Evolutionary conservation across 2,888 invertebrate genomes (phyloP).

Genomic region (Phanerotoma sp.): DNA sequence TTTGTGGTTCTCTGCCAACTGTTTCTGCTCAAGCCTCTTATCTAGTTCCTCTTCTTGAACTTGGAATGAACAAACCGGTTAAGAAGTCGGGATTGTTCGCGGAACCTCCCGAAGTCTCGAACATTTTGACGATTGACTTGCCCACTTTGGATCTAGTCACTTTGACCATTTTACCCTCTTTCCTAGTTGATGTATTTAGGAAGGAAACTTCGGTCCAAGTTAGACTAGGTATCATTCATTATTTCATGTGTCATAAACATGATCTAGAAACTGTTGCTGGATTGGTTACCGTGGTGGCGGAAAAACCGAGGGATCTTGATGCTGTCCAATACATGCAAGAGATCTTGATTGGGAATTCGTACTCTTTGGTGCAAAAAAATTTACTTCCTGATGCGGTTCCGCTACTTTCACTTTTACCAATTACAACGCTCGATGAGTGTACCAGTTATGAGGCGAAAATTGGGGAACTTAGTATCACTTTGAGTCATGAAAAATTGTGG

Average conservation of each 20-base stretch:
- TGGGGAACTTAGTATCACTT: slow-evolving; percentile 63
- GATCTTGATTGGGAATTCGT: slow-evolving; percentile 75
- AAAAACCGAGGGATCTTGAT: slow-evolving; percentile 65
- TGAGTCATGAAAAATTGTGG: slow-evolving; percentile 76
- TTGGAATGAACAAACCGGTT: slow-evolving; percentile 38
- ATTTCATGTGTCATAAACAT: slow-evolving; percentile 75
- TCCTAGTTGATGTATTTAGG: slow-evolving; percentile 70
- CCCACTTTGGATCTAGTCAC: slow-evolving; percentile 74
- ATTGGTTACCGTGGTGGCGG: slow-evolving; percentile 66
- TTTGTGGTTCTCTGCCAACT: slow-evolving; percentile 64
- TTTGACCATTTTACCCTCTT: slow-evolving; percentile 66
- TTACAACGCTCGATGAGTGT: slow-evolving; percentile 66
- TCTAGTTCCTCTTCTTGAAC: slow-evolving; percentile 68
- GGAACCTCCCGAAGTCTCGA: slow-evolving; percentile 27
- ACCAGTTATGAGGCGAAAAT: slow-evolving; percentile 67
- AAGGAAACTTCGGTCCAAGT: slow-evolving; percentile 69
- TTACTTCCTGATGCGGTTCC: slow-evolving; percentile 71
- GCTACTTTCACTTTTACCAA: slow-evolving; percentile 70
- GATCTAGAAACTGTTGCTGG: slow-evolving; percentile 75
- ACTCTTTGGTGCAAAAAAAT: slow-evolving; percentile 70
- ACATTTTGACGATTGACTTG: slow-evolving; percentile 63
- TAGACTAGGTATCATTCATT: slow-evolving; percentile 79
- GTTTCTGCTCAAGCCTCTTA: slow-evolving; percentile 63
- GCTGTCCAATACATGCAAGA: slow-evolving; percentile 75
- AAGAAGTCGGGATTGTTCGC: slow-evolving; percentile 15